Evolutionary conservation across 2,888 invertebrate genomes (phyloP).

Genomic region (Germaria angustata): DNA sequence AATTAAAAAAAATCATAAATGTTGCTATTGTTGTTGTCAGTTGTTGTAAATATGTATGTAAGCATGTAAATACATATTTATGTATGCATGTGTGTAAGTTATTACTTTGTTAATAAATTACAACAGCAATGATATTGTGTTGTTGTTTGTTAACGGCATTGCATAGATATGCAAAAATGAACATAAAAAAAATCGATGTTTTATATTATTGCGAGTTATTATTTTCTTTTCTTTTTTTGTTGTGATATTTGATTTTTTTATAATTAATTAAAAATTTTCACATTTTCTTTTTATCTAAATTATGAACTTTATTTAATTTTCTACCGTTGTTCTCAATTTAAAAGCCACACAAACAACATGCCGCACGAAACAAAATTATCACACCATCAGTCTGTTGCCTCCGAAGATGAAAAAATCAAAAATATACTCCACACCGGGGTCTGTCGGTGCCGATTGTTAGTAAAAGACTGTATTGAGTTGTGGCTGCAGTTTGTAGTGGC

Average conservation of each 20-base stretch:
- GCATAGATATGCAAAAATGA: background rate
- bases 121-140: constrained; percentile 11
- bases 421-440: constrained; percentile 45
- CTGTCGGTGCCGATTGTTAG: constrained; percentile 55
- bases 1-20: background rate
- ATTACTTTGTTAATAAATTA: constrained; percentile 18
- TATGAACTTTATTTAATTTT: constrained; percentile 1
- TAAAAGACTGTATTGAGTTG: constrained; percentile 52
- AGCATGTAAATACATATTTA: too few species aligned
- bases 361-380: constrained; percentile 47
- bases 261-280: constrained; percentile 1
- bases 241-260: background rate
- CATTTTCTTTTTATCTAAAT: constrained; percentile 25
- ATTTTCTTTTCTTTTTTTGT: background rate
- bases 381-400: constrained; percentile 29
- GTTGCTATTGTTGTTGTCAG: constrained; percentile 13
- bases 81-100: background rate
- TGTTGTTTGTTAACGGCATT: constrained; percentile 52
- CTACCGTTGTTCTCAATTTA: background rate
- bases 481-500: constrained; percentile 52
- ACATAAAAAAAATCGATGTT: background rate
- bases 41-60: background rate
- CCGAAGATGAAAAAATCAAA: constrained; percentile 6
- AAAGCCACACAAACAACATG: constrained; percentile 16
- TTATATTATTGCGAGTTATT: constrained; percentile 34